Conservation (phyloP, 2,113 vertebrate species). For the Thryonomys swinderianus region DNA sequence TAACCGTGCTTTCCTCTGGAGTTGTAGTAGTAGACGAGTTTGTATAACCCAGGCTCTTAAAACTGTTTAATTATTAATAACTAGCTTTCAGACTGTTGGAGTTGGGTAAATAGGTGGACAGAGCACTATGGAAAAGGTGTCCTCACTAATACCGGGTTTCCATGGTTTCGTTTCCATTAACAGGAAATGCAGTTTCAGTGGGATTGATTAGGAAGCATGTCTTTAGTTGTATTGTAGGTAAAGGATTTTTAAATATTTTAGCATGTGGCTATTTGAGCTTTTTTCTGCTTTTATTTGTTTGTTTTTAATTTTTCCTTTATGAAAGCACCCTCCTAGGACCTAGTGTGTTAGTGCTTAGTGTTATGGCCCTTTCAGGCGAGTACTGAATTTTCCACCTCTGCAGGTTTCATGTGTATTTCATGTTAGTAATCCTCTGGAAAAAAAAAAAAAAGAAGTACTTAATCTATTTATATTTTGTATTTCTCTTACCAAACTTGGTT, state of each 20-base stretch:
- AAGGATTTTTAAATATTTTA: conserved; percentile 30
- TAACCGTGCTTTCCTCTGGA: neutral
- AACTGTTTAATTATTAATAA: conserved; percentile 48
- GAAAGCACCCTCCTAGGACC: neutral
- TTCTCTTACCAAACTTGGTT: conserved; percentile 76
- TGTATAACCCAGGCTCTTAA: neutral
- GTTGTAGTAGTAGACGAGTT: neutral
- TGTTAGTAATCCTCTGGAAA: conserved; percentile 62
- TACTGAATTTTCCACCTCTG: neutral
- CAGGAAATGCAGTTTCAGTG: conserved; percentile 14
- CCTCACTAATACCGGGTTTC: neutral
- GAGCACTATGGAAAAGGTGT: neutral
- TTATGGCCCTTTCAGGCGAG: neutral
- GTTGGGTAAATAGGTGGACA: neutral
- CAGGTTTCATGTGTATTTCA: conserved; percentile 61
- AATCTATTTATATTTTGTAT: conserved; percentile 77
- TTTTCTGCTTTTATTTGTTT: neutral
- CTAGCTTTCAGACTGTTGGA: conserved; percentile 18
- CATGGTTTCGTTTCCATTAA: conserved; percentile 21
- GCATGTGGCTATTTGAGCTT: neutral
- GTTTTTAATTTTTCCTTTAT: neutral
- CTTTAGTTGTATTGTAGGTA: neutral
- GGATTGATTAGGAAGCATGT: neutral
- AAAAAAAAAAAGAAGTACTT: conserved; percentile 65
- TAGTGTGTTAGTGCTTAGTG: neutral